Percentiles rank a stretch among this genome's conserved stretches.
Evolutionary conservation across 1,140 invertebrate genomes (phyloP).

Genomic region (Drosophila sturtevanti): DNA sequence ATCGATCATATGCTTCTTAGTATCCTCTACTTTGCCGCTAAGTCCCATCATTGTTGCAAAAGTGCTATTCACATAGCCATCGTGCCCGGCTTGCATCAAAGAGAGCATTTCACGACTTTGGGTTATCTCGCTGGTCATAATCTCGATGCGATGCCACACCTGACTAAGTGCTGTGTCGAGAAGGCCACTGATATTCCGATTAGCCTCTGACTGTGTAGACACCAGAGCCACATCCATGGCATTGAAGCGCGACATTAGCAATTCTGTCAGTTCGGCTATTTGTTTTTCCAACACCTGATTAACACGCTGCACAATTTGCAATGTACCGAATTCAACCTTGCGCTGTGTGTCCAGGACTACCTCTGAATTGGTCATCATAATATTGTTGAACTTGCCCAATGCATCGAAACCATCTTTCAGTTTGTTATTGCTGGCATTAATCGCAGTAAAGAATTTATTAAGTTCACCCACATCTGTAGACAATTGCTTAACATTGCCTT

Average conservation of each 20-base stretch:
- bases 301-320: conserved; percentile 92
- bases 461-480: conserved; percentile 74
- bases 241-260: conserved; percentile 88
- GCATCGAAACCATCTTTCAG: conserved; percentile 83
- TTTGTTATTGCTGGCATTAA: conserved; percentile 85
- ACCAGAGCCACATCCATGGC: conserved; percentile 88
- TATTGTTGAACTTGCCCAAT: conserved; percentile 89
- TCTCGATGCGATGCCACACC: conserved; percentile 93
- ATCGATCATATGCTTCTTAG: conserved; percentile 91
- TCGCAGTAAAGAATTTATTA: conserved; percentile 83
- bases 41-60: conserved; percentile 91
- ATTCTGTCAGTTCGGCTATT: conserved; percentile 87
- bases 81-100: conserved; percentile 90
- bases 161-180: conserved; percentile 92
- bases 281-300: conserved; percentile 88
- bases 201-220: conserved; percentile 88
- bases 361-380: conserved; percentile 92
- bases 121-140: conserved; percentile 93
- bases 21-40: conserved; percentile 90
- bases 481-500: conserved; percentile 80
- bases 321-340: conserved; percentile 92
- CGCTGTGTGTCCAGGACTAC: conserved; percentile 92
- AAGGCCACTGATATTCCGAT: conserved; percentile 89
- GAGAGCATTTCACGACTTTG: conserved; percentile 89
- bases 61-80: conserved; percentile 92